phyloP scores from a whole-genome alignment of 2,113 vertebrate species.

The Myotis yumanensis region DNA sequence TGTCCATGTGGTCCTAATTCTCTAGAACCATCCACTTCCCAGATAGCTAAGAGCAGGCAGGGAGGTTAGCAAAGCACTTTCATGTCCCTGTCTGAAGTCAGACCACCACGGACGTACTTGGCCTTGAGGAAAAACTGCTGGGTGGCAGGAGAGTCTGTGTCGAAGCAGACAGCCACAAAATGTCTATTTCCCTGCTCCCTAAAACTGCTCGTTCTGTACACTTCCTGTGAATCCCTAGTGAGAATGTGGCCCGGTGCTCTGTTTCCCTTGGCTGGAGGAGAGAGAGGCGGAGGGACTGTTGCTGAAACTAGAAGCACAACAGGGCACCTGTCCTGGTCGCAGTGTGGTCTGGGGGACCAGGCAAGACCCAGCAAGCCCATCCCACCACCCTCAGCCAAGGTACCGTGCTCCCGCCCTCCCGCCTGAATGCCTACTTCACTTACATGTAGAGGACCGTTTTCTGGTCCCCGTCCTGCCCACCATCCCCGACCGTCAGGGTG shows the following conservation, averaged over 20 bases:
- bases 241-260: not conserved
- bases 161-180: not conserved
- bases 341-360: not conserved
- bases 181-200: not conserved
- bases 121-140: not conserved
- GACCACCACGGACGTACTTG: not conserved
- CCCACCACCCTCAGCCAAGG: not conserved
- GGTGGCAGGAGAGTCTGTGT: not conserved
- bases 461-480: constrained; percentile 95
- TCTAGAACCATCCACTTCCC: not conserved
- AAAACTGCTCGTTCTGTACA: not conserved
- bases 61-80: not conserved
- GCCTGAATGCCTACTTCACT: constrained; percentile 77
- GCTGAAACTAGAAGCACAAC: not conserved
- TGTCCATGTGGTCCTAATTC: not conserved
- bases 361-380: not conserved
- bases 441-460: constrained; percentile 98
- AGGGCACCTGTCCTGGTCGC: not conserved
- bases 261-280: too few relatives aligned
- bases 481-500: constrained; percentile 96
- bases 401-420: not conserved
- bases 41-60: not conserved
- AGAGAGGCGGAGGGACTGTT: not conserved
- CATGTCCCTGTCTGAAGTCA: not conserved
- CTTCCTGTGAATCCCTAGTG: not conserved